These are phyloP conservation scores for Hydraecia micacea DNA, from an alignment of 2,888 invertebrate genomes.

Conservation along the genomic window DNA sequence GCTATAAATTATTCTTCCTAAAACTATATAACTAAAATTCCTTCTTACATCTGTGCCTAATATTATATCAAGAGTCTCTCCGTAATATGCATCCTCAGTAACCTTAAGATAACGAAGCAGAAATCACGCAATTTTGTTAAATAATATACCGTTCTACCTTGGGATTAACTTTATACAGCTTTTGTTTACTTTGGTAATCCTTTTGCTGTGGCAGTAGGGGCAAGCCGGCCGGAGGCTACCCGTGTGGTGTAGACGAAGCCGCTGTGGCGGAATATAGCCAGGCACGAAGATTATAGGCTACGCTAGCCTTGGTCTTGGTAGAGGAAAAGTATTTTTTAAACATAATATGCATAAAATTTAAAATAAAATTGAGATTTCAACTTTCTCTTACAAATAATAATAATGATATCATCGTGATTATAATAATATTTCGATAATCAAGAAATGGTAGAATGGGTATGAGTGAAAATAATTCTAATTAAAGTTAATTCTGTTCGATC, in stretches of 20 bases:
- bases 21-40: no score
- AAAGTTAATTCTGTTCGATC: not conserved
- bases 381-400: not conserved
- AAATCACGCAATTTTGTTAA: conserved; percentile 68
- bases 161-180: conserved; percentile 79
- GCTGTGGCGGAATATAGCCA: conserved; percentile 31
- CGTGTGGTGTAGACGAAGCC: conserved; percentile 60
- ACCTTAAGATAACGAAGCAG: conserved; percentile 33
- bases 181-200: conserved; percentile 84
- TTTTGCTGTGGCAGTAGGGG: conserved; percentile 74
- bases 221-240: conserved; percentile 72
- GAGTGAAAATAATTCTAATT: not conserved
- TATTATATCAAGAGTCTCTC: not conserved
- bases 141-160: conserved; percentile 65
- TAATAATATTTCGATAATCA: not conserved
- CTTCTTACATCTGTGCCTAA: no score
- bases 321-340: not conserved
- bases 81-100: conserved; percentile 24
- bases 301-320: not conserved
- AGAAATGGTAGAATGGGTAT: not conserved
- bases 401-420: not conserved
- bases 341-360: not conserved
- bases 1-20: no score
- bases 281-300: conserved; percentile 27
- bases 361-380: not conserved